Evolutionary conservation across 2,888 invertebrate genomes (phyloP), one percentile per base, ranked within the genome.

Genomic region (Sturmia bella): DNA sequence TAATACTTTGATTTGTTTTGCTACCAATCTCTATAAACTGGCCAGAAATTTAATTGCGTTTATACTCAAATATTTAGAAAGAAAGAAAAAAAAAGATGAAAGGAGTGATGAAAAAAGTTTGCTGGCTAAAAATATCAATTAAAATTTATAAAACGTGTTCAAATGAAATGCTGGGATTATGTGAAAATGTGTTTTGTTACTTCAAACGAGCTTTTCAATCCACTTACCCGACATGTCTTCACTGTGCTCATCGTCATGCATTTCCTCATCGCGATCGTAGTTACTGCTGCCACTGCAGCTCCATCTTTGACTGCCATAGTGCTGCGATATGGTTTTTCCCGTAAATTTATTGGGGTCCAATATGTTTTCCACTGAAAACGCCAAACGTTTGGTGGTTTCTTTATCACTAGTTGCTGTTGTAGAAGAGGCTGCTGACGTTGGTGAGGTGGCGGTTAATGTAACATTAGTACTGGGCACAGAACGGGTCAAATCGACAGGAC

Each of bases 351-450:
- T 97, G 3, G 97, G 97, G 91, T 97, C 97, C 85, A 97, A 91
- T 84, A 97, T 97, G 88, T 97, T 97, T 91, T 97, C 97, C 21
- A 97, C 97, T 5, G 96, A 96, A 91, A 97, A 97, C 17, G 97
- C 96, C 84, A 97, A 93, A 85, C 93, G 94, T 83, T 91, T 91
- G 24, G 89, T 88, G 21, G 90, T 85, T 76, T 91, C 91, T 19
- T 91, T 89, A 66, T 91, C 91, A 69, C 88, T 87, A 2, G 87
- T 85, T 0, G 88, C 87, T 76, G 88, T 90, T 45, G 89, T 87
- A 21, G 88, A 85, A 13, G 89, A 87, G 9, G 85, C 85, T 17
- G 86, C 76, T 56, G 83, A 80, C 45, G 86, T n/a, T 83, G 87
- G 72, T 11, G 82, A 70, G 19, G 78, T 80, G 13, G 66, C 66